A percentile compares a stretch with the other conserved stretches of the same genome.
Conservation (phyloP, 1,140 invertebrate genomes). For the Pseudachorutes palmiensis region DNA sequence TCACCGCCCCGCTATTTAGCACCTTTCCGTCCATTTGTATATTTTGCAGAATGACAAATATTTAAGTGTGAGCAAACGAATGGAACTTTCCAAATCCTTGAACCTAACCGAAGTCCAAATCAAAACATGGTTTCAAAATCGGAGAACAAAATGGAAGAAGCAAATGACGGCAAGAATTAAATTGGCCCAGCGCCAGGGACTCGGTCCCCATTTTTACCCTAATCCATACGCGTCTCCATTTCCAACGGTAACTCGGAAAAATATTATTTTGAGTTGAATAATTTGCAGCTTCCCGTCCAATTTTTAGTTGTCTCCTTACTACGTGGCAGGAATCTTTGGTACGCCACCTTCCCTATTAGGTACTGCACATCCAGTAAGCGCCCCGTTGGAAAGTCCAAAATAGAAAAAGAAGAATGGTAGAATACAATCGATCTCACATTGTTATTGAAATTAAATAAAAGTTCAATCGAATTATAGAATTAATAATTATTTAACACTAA, state of each 20-base stretch:
- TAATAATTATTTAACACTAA: too few relatives aligned
- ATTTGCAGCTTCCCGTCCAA: background rate
- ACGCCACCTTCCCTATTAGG: constrained; percentile 2
- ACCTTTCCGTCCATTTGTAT: constrained; percentile 8
- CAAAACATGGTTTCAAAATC: constrained; percentile 86
- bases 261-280: background rate
- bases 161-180: constrained; percentile 80
- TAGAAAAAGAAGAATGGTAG: too few relatives aligned
- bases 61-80: constrained; percentile 84
- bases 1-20: background rate
- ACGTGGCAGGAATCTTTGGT: constrained; percentile 24
- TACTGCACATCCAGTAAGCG: background rate
- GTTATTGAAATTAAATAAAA: too few relatives aligned
- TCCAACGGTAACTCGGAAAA: constrained; percentile 24
- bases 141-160: constrained; percentile 89
- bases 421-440: too few relatives aligned
- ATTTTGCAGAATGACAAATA: constrained; percentile 74
- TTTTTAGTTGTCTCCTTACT: constrained; percentile 25
- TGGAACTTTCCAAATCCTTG: constrained; percentile 81
- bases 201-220: constrained; percentile 55
- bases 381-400: background rate
- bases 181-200: constrained; percentile 72
- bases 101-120: constrained; percentile 91
- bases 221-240: constrained; percentile 31
- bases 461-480: too few relatives aligned